These are phyloP conservation scores for Tupaia tana DNA, from an alignment of 2,113 vertebrate species.

Conservation along the genomic window DNA sequence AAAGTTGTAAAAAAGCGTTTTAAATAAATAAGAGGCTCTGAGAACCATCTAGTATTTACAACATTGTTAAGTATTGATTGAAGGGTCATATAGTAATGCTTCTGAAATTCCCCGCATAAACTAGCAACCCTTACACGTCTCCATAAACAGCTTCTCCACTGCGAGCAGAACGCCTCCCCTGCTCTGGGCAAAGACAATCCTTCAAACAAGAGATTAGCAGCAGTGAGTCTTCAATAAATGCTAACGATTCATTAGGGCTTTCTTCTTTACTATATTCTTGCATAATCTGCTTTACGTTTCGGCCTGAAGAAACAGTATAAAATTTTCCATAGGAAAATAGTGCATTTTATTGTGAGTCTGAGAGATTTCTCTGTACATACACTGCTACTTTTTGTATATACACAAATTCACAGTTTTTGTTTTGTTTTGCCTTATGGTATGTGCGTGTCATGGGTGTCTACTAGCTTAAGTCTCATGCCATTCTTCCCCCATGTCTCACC, in stretches of 20 bases:
- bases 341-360: slow-evolving; percentile 21
- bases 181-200: slow-evolving; percentile 70
- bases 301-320: slow-evolving; percentile 15
- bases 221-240: slow-evolving; percentile 59
- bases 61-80: slow-evolving; percentile 82
- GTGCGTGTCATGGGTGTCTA: not conserved
- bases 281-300: slow-evolving; percentile 53
- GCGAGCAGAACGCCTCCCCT: slow-evolving; percentile 73
- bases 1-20: slow-evolving; percentile 89
- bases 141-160: slow-evolving; percentile 73
- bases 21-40: slow-evolving; percentile 87
- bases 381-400: not conserved
- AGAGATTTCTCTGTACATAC: not conserved
- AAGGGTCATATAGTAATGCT: slow-evolving; percentile 79
- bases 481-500: not conserved
- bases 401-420: slow-evolving; percentile 22
- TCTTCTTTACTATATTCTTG: slow-evolving; percentile 36
- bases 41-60: slow-evolving; percentile 86
- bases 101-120: slow-evolving; percentile 80
- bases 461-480: not conserved
- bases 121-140: slow-evolving; percentile 82
- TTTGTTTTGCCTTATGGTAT: not conserved
- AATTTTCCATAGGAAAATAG: slow-evolving; percentile 5
- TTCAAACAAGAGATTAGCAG: slow-evolving; percentile 37
- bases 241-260: slow-evolving; percentile 59